Evolutionary conservation across 2,888 invertebrate genomes (phyloP), one percentile per base, ranked within the genome.

Genomic region (Tipula confusa): DNA sequence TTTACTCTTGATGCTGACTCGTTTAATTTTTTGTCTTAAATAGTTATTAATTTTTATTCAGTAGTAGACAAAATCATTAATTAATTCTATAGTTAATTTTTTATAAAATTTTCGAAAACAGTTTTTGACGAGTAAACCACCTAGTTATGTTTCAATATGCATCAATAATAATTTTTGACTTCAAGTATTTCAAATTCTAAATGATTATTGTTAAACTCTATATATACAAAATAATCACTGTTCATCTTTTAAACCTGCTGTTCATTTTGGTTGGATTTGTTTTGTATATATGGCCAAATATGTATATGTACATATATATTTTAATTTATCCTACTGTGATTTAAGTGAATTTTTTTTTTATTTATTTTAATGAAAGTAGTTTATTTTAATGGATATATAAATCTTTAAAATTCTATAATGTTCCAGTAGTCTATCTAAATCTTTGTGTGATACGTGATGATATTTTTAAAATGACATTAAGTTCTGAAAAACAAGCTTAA

Each of bases 1-100:
- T 43, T 15, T 43, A 11, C 15, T n/a, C 43, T 43, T 43, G 43
- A 24, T 6, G 9, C 11, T 18, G 64, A 24, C 24, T 64, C 24
- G 24, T 64, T 64, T 64, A 64, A 24, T 24, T 24, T 64, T 64
- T 64, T 24, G 24, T 18, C 64, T 64, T 64, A 64, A 64, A 64
- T 24, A 24, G 64, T 64, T 64, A 64, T 64, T 24, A 64, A 64
- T 24, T 64, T 64, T 64, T 64, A 64, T 64, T 64, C 64, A 24
- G 64, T 64, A 64, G 64, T 64, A 64, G 64, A 64, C 24, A 64
- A 64, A 64, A 64, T 64, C 64, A 64, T 64, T 64, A 64, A 64
- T 64, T 43, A 43, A 43, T 43, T 43, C 43, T 43, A 4, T n/a
- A 15, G 43, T 43, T 43, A 43, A 43, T 43, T 43, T 43, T 43